Conservation (phyloP, 2,888 invertebrate species). For the Lycia hirtaria region DNA sequence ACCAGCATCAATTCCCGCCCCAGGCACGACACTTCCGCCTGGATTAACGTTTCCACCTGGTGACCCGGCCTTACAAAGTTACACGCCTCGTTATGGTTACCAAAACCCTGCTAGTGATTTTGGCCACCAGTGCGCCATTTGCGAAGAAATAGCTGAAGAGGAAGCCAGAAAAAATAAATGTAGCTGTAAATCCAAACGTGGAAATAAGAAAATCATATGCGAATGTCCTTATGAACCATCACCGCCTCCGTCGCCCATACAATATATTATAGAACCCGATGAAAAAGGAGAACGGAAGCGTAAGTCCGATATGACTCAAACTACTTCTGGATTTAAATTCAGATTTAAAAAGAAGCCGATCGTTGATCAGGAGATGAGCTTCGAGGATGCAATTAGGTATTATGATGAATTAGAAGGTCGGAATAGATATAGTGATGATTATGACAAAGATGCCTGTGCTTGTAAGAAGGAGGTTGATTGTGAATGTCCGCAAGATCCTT, state of each 20-base stretch:
- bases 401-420: conserved; percentile 36
- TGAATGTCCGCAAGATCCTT: conserved; percentile 47
- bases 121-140: conserved; percentile 6
- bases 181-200: background rate
- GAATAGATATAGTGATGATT: conserved; percentile 25
- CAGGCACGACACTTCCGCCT: background rate
- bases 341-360: conserved; percentile 39
- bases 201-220: conserved; percentile 10
- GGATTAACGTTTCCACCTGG: background rate
- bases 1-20: background rate
- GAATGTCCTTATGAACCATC: conserved; percentile 33
- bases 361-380: conserved; percentile 48
- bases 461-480: conserved; percentile 37
- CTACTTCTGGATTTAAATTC: conserved; percentile 60
- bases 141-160: conserved; percentile 18
- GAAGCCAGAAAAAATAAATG: background rate
- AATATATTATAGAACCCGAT: conserved; percentile 17
- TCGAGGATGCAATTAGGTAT: conserved; percentile 55
- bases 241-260: conserved; percentile 15
- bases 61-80: background rate
- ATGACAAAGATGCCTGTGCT: conserved; percentile 12
- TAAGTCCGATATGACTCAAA: conserved; percentile 57
- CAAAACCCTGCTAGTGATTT: background rate
- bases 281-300: conserved; percentile 44
- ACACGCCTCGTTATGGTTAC: background rate